Evolutionary conservation across 1,140 invertebrate genomes (phyloP).

Genomic region (Hylaeus anthracinus): DNA sequence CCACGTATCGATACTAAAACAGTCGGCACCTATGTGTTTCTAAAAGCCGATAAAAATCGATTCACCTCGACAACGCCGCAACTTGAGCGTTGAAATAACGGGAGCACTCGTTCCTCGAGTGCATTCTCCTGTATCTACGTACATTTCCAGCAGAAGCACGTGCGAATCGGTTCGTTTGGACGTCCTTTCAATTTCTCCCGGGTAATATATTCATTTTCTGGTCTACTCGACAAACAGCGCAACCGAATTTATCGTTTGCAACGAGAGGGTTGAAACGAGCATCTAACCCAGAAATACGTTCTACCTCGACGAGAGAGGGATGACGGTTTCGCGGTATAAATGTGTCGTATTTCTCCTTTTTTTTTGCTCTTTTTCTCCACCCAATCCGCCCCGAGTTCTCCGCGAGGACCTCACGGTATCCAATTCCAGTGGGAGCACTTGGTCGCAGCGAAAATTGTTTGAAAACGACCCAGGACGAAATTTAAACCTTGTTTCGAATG

Average conservation of each 20-base stretch:
- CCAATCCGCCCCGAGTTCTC: too few relatives aligned
- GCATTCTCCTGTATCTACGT: not conserved
- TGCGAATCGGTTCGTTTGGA: not conserved
- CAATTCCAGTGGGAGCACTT: slow-evolving; percentile 45
- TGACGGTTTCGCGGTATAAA: slow-evolving; percentile 16
- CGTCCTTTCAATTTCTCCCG: slow-evolving; percentile 10
- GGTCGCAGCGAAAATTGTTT: slow-evolving; percentile 60
- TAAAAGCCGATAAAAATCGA: not conserved
- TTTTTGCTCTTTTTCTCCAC: not conserved
- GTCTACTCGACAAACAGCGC: not conserved
- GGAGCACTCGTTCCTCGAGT: not conserved
- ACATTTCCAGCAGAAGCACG: too few relatives aligned
- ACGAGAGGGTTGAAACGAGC: not conserved
- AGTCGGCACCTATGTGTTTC: too few relatives aligned
- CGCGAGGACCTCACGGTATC: slow-evolving; percentile 43
- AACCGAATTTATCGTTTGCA: slow-evolving; percentile 6
- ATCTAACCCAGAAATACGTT: slow-evolving; percentile 33
- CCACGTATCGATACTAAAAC: too few relatives aligned
- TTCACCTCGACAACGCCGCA: not conserved
- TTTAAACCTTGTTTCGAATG: slow-evolving; percentile 37
- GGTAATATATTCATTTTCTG: not conserved
- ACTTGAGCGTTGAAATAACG: not conserved
- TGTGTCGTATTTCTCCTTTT: not conserved
- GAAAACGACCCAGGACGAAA: slow-evolving; percentile 32
- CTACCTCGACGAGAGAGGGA: not conserved